Evolutionary conservation across 2,113 vertebrate species (phyloP).

Genomic region (Anser cygnoides): DNA sequence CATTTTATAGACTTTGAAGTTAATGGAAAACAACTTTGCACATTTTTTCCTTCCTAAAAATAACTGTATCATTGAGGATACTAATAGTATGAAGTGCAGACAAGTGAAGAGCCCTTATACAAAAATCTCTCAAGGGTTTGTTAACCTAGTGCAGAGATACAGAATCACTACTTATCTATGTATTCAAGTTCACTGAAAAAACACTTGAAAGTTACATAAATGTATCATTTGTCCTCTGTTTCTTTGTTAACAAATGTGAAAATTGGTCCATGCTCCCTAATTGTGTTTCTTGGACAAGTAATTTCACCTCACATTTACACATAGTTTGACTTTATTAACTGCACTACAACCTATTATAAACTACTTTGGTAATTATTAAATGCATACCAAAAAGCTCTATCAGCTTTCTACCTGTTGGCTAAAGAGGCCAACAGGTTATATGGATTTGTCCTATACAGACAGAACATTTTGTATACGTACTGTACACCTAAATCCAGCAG

Average conservation of each 20-base stretch:
- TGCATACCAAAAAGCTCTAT: neutral
- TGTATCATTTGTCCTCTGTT: neutral
- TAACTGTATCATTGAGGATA: neutral
- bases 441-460: neutral
- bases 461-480: neutral
- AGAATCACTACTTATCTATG: neutral
- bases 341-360: neutral
- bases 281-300: neutral
- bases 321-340: neutral
- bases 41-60: neutral
- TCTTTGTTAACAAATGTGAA: neutral
- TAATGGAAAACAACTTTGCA: neutral
- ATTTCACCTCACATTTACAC: neutral
- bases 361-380: neutral
- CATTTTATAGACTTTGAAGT: neutral
- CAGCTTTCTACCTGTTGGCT: neutral
- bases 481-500: neutral
- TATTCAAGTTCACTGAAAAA: neutral
- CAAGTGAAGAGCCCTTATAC: neutral
- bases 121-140: neutral
- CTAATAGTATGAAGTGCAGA: neutral
- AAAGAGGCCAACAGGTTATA: neutral
- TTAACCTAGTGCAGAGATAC: neutral
- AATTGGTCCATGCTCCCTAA: neutral
- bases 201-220: neutral